These are phyloP conservation scores for Pararge aegeria DNA, from an alignment of 1,140 invertebrate genomes.

Conservation along the genomic window DNA sequence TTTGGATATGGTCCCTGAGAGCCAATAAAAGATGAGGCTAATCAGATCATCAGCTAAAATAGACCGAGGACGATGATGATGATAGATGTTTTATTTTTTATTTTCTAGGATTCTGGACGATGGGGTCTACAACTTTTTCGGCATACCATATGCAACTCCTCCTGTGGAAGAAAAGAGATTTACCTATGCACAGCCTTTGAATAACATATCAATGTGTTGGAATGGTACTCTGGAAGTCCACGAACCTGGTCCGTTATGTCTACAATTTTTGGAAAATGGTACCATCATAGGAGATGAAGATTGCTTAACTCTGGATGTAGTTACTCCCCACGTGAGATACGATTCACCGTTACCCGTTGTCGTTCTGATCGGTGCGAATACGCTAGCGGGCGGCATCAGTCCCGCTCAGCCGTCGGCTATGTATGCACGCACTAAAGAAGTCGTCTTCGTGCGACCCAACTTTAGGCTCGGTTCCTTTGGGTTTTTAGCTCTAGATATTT, in stretches of 20 bases:
- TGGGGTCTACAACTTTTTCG: constrained; percentile 88
- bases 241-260: constrained; percentile 83
- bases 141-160: constrained; percentile 92
- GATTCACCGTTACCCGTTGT: constrained; percentile 88
- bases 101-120: constrained; percentile 84
- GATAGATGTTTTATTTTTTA: constrained; percentile 11
- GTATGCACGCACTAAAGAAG: constrained; percentile 86
- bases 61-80: no score
- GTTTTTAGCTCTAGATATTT: constrained; percentile 86
- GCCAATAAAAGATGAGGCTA: no score
- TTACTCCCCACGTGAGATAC: constrained; percentile 87
- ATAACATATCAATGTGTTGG: constrained; percentile 88
- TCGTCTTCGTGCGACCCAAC: constrained; percentile 91
- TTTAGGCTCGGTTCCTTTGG: constrained; percentile 89
- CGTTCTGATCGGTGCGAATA: constrained; percentile 89
- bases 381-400: constrained; percentile 86
- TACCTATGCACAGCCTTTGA: constrained; percentile 84
- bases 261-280: constrained; percentile 84
- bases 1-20: no score
- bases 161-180: constrained; percentile 86
- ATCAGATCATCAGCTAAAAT: not conserved
- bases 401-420: constrained; percentile 83
- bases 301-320: constrained; percentile 89
- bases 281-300: constrained; percentile 86
- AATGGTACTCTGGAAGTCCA: constrained; percentile 86